Percentiles rank a stretch among this genome's conserved stretches.
phyloP scores from a whole-genome alignment of 2,797 vertebrate species.

The Ciconia nigra region DNA sequence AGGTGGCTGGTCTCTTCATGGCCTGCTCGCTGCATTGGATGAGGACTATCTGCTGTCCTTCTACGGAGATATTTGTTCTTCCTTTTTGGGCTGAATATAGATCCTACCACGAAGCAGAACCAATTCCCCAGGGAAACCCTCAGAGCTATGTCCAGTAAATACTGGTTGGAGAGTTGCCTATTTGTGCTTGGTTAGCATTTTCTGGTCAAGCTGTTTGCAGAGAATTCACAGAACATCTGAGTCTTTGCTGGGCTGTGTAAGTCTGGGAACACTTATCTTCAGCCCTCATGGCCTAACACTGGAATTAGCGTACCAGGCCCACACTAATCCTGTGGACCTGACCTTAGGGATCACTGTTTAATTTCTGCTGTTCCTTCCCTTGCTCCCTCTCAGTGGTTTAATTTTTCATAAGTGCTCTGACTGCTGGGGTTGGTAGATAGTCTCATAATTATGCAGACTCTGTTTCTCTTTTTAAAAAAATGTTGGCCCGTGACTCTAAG shows the following conservation, averaged over 20 bases:
- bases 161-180: neutral
- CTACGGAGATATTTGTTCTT: neutral
- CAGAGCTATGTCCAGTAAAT: neutral
- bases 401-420: slow-evolving; percentile 8
- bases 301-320: neutral
- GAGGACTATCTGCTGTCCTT: neutral
- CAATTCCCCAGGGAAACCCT: neutral
- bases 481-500: neutral
- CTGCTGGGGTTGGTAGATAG: neutral
- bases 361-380: neutral
- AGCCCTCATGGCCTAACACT: neutral
- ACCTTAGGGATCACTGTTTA: neutral
- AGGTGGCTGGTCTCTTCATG: neutral
- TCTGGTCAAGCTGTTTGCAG: neutral
- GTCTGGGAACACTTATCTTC: neutral
- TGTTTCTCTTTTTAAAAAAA: neutral
- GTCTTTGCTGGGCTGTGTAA: neutral
- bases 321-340: neutral
- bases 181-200: neutral
- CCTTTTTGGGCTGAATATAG: neutral
- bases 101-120: neutral
- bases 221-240: neutral
- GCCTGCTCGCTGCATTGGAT: neutral
- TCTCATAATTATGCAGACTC: neutral
- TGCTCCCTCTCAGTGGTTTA: neutral